These are phyloP conservation scores for Nemurella pictetii DNA, from an alignment of 2,888 invertebrate species.

Conservation along the genomic window DNA sequence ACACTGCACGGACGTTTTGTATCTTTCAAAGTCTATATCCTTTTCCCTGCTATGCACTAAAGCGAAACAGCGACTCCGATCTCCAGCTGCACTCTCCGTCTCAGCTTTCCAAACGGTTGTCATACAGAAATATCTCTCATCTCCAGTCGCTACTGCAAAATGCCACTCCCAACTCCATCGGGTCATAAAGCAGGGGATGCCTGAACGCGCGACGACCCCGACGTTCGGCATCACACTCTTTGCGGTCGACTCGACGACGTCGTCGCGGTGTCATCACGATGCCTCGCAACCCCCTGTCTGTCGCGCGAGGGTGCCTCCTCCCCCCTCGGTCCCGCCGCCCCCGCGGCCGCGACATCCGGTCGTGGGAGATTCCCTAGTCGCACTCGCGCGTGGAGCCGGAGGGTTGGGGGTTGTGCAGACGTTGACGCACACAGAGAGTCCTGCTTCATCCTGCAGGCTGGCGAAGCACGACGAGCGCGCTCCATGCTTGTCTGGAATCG, in stretches of 20 bases:
- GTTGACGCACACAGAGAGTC: neutral
- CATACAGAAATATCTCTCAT: neutral
- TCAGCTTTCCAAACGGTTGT: neutral
- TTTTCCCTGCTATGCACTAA: too few species aligned
- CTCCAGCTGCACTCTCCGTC: neutral
- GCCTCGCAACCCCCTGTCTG: neutral
- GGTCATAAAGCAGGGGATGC: neutral
- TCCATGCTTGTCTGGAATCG: neutral
- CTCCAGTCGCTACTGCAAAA: neutral
- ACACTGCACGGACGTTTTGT: too few species aligned
- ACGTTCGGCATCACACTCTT: neutral
- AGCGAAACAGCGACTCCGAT: neutral
- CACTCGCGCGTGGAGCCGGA: neutral
- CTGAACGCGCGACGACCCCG: neutral
- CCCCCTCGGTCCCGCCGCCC: too few species aligned
- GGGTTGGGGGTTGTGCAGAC: too few species aligned
- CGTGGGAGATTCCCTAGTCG: neutral
- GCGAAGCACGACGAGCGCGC: neutral
- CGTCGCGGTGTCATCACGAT: neutral
- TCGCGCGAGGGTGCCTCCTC: neutral
- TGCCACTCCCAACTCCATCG: neutral
- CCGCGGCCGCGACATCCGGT: neutral
- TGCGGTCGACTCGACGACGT: neutral
- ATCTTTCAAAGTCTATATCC: too few species aligned
- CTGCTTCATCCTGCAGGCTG: neutral